A percentile compares a stretch with the other conserved stretches of the same genome.
Evolutionary conservation across 2,113 vertebrate genomes (phyloP).

Genomic region (Carettochelys insculpta): DNA sequence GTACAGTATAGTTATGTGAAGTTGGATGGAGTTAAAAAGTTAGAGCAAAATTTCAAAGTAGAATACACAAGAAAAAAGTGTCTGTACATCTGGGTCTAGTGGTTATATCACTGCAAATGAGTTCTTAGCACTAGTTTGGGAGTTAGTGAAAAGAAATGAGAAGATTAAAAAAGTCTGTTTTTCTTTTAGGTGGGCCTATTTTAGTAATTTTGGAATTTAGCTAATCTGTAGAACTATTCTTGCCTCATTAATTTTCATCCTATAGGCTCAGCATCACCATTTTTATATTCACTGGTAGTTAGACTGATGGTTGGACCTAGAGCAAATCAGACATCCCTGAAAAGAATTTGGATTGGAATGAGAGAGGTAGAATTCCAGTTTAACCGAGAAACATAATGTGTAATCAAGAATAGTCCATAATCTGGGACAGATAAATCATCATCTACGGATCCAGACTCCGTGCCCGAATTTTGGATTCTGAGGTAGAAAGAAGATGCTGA

Average conservation of each 20-base stretch:
- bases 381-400: not conserved
- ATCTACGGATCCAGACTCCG: not conserved
- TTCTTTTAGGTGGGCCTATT: not conserved
- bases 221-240: not conserved
- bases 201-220: not conserved
- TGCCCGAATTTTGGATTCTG: fast-evolving
- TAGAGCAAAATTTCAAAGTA: no score
- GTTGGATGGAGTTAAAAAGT: not conserved
- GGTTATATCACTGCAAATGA: not conserved
- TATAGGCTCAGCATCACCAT: not conserved
- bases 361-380: not conserved
- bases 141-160: not conserved
- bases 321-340: not conserved
- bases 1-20: not conserved
- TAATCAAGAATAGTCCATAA: not conserved
- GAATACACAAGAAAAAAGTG: no score
- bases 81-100: no score
- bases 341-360: not conserved
- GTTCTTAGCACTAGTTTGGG: not conserved
- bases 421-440: not conserved
- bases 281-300: not conserved
- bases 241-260: not conserved
- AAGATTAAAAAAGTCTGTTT: no score
- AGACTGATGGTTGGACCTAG: not conserved
- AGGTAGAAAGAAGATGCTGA: not conserved